Percentiles rank a stretch among this genome's conserved stretches.
Conservation (phyloP, 2,113 vertebrate species). For the Urocolius indicus region DNA sequence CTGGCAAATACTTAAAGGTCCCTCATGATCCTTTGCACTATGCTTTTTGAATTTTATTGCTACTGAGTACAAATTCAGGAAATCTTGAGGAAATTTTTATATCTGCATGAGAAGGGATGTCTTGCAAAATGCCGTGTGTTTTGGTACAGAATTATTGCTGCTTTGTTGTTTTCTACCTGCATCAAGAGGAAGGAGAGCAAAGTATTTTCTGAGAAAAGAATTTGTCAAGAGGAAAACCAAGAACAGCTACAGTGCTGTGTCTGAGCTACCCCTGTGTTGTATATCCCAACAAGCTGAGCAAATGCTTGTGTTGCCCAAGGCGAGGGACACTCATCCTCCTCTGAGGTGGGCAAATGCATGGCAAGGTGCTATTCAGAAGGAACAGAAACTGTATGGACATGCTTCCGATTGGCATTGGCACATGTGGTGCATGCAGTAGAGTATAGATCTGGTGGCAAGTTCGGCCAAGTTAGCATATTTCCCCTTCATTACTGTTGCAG, state of each 20-base stretch:
- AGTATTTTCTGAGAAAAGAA: not conserved
- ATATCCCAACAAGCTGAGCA: not conserved
- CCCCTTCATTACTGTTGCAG: not conserved
- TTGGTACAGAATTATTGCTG: not conserved
- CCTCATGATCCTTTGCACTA: not conserved
- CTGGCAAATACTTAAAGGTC: not conserved
- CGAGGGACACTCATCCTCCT: not conserved
- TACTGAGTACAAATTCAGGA: not conserved
- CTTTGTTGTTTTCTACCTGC: not conserved
- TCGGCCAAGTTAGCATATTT: not conserved
- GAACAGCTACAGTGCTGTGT: rapidly evolving
- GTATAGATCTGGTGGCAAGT: not conserved
- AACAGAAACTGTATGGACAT: not conserved
- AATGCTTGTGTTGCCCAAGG: not conserved
- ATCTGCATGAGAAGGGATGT: not conserved
- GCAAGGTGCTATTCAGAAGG: not conserved
- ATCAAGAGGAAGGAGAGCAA: not conserved
- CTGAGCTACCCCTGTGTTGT: not conserved
- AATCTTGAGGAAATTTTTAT: not conserved
- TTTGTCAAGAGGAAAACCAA: not conserved
- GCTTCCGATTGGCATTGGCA: not conserved
- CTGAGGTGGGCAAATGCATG: not conserved
- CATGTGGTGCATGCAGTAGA: rapidly evolving
- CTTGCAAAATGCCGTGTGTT: not conserved
- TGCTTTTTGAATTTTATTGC: not conserved